A percentile compares a stretch with the other conserved stretches of the same genome.
Evolutionary conservation across 2,888 invertebrate genomes (phyloP).

Genomic region (Andrena hattorfiana): DNA sequence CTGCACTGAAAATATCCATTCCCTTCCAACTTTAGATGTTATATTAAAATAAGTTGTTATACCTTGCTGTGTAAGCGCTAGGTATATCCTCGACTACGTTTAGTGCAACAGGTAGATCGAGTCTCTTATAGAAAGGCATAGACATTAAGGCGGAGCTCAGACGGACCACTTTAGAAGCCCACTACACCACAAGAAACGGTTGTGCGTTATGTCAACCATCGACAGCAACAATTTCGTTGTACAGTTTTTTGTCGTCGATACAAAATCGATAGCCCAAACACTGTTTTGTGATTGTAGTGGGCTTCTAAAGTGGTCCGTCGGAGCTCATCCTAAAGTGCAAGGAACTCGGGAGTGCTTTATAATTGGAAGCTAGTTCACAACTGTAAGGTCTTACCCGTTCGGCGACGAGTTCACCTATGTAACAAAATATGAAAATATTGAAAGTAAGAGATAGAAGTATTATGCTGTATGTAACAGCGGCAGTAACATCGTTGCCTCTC

Average conservation of each 20-base stretch:
- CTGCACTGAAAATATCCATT: slow-evolving; percentile 52
- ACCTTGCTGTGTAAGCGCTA: no score
- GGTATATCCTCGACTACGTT: no score
- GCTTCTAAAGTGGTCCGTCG: no score
- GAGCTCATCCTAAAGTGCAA: not conserved
- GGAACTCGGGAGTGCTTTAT: not conserved
- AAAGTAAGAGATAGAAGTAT: slow-evolving; percentile 55
- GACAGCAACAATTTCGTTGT: no score
- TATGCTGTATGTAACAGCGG: slow-evolving; percentile 36
- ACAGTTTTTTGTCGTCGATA: no score
- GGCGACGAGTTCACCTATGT: slow-evolving; percentile 65
- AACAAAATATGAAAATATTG: slow-evolving; percentile 71
- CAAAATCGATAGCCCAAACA: no score
- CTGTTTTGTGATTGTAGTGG: no score
- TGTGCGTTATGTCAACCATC: no score
- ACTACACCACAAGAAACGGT: no score
- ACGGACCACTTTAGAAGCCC: no score
- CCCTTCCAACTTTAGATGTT: not conserved
- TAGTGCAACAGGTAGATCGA: not conserved
- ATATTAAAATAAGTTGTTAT: not conserved
- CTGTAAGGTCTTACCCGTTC: slow-evolving; percentile 60
- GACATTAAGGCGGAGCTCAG: not conserved
- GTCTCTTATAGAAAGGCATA: not conserved
- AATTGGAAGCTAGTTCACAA: no score
- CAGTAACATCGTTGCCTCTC: slow-evolving; percentile 37